phyloP scores from a whole-genome alignment of 2,888 invertebrate species.

The Choristoneura rosaceana region DNA sequence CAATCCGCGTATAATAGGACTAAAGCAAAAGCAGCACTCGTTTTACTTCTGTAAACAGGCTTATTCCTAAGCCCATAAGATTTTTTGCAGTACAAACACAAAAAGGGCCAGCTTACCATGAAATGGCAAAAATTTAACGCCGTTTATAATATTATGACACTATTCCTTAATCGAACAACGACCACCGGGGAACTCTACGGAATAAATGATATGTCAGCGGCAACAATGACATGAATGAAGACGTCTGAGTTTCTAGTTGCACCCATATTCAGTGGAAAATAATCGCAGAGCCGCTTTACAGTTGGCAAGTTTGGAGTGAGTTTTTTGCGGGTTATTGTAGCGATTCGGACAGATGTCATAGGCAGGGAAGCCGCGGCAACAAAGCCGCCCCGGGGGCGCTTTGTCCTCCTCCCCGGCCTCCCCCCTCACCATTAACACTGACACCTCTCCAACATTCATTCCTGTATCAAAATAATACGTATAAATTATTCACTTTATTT shows the following conservation, averaged over 20 bases:
- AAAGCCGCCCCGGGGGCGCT: constrained; percentile 82
- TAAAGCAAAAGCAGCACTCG: constrained; percentile 31
- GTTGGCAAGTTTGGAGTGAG: constrained; percentile 75
- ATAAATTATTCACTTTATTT: constrained; percentile 80
- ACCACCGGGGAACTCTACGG: constrained; percentile 69
- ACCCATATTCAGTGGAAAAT: constrained; percentile 70
- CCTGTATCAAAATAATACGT: constrained; percentile 77
- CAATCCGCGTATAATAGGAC: constrained; percentile 26
- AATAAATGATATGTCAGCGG: constrained; percentile 77
- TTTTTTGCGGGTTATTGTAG: constrained; percentile 84
- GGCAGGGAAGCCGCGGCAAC: constrained; percentile 76
- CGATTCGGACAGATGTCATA: constrained; percentile 84
- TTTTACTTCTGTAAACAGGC: constrained; percentile 30
- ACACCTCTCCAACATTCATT: constrained; percentile 78
- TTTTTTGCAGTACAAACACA: constrained; percentile 39
- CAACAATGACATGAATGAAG: constrained; percentile 77
- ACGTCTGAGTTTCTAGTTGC: constrained; percentile 56
- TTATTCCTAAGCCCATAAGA: constrained; percentile 37
- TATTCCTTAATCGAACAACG: constrained; percentile 52
- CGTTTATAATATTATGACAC: constrained; percentile 77
- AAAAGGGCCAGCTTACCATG: constrained; percentile 49
- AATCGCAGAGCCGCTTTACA: constrained; percentile 70
- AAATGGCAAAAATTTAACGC: constrained; percentile 63
- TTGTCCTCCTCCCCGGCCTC: constrained; percentile 74
- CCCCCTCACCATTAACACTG: constrained; percentile 78